Evolutionary conservation across 1,140 invertebrate species (phyloP), one percentile per base, ranked within the genome.

Genomic region (Philotrypesis tridentata): DNA sequence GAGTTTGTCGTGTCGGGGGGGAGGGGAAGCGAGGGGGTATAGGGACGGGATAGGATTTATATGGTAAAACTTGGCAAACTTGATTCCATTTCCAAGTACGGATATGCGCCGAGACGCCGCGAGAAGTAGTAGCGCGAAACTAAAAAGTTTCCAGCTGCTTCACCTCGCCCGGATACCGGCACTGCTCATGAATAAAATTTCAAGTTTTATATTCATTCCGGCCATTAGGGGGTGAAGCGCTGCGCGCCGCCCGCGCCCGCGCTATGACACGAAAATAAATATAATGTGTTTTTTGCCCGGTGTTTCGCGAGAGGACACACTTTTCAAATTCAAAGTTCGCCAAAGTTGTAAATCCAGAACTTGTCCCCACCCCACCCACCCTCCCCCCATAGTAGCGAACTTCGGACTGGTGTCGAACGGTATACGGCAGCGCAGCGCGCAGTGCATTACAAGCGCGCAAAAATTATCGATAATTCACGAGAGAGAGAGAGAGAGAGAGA

Each of bases 171-270:
- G 60, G 21, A 61, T 68, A 37, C 11, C 0, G 31, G 21, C 21
- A 5, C 31, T 21, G 31, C 21, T 70, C 67, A 70, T 70, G 67
- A 70, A 70, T 70, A 70, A 70, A 70, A 29, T 70, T 70, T 37
- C 27, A 37, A 70, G 31, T 70, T 70, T 70, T 70, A 70, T 70
- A 70, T 70, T 70, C 17, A n/a, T 70, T 70, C 21, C 29, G 14
- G 67, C 21, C 21, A 31, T 70, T 29, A 65, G 8, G 2, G 5
- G 25, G 61, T n/a, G n/a, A 27, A 27, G 29, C 40, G 1, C n/a
- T n/a, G n/a, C 14, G 48, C 48, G 21, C 4, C 7, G 48, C 48
- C 12, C 40, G 12, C n/a, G 17, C 17, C 4, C 7, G 17, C n/a
- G 48, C 21, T 17, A 7, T 17, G 48, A 6, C 17, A 55, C 21